These are phyloP conservation scores for Columba guinea DNA, from an alignment of 2,797 vertebrate species.

Conservation along the genomic window DNA sequence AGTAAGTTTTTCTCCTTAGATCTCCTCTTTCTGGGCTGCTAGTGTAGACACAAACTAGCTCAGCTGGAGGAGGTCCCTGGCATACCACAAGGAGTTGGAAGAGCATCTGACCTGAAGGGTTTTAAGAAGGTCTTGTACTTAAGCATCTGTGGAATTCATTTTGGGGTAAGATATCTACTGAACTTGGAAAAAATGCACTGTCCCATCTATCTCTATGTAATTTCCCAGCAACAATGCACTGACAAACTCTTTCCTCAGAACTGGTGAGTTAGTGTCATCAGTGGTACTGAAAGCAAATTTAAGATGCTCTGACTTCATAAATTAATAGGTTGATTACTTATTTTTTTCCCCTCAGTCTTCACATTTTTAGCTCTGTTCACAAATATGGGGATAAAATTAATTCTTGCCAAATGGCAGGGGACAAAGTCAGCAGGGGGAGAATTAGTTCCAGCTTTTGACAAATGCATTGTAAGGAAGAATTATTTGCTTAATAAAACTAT, in stretches of 20 bases:
- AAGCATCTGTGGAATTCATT: neutral
- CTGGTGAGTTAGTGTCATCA: neutral
- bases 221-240: neutral
- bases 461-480: slow-evolving; percentile 23
- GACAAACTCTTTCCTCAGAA: neutral
- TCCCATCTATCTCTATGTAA: neutral
- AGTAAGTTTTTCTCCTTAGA: neutral
- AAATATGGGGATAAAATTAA: slow-evolving; percentile 26
- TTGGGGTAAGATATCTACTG: neutral
- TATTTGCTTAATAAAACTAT: slow-evolving; percentile 45
- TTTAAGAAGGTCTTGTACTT: slow-evolving; percentile 2
- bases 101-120: neutral
- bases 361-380: slow-evolving; percentile 52
- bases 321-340: neutral
- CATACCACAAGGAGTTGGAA: neutral
- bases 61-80: neutral
- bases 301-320: slow-evolving; percentile 9
- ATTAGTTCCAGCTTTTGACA: slow-evolving; percentile 57
- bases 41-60: neutral
- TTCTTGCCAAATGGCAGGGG: slow-evolving; percentile 38
- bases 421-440: slow-evolving; percentile 22
- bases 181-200: neutral
- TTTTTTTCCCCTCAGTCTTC: neutral
- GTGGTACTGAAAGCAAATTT: slow-evolving; percentile 1
- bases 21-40: neutral